Evolutionary conservation across 2,888 invertebrate genomes (phyloP), one percentile per base, ranked within the genome.

Genomic region (Andrena haemorrhoa): DNA sequence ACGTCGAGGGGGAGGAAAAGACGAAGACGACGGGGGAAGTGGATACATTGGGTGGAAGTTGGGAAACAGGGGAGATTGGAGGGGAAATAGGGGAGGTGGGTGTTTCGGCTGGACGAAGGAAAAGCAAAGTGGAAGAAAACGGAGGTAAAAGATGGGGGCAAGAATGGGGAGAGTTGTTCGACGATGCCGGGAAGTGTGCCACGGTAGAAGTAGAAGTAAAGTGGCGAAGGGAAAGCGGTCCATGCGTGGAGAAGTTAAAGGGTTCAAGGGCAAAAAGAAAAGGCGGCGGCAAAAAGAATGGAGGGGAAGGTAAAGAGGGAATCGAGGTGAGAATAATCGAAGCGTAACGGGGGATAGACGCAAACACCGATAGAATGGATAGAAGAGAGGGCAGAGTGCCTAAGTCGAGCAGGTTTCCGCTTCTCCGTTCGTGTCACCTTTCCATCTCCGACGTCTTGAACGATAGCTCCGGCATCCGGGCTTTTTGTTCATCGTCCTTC

Each of bases 361-460:
- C 53, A 66, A 68, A 76, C 64, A 74, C 26, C 31, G 33, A 23
- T 49, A 29, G 58, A n/a, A 35, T 47, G n/a, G 29, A 26, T 20
- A 49, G 60, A 64, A 49, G 58, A 66, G 60, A 75, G 41, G 65
- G 60, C 56, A 68, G 76, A 79, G 77, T 74, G 76, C 64, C 83
- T 79, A 78, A 88, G 88, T 85, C 85, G 80, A 86, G 76, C 82
- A 75, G 82, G 80, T 88, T 88, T 88, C 79, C 82, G 82, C 82
- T 85, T 88, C 86, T 83, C 82, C 86, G 85, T 88, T 85, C 86
- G 61, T 79, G 82, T 88, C 86, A 86, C 82, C 83, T 88, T 86
- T 85, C 78, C 86, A 83, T 82, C 86, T 88, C 83, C 86, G 85
- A 79, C 83, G 77, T 78, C 75, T 76, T 75, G 85, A 86, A 85